Conservation (phyloP, 2,888 invertebrate genomes). For the Idaea biselata region DNA sequence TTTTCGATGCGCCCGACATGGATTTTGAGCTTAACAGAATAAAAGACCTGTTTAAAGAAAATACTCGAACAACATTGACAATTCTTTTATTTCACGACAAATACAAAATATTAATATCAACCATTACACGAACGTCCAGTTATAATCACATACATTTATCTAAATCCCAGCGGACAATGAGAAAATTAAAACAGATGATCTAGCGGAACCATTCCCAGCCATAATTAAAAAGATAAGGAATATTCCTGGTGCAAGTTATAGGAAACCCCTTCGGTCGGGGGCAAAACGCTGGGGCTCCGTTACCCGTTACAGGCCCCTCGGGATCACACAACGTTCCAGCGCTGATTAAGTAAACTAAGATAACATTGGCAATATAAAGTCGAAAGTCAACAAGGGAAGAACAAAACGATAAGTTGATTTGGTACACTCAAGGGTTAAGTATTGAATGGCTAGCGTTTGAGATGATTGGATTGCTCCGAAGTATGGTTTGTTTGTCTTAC, state of each 20-base stretch:
- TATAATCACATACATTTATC: constrained; percentile 37
- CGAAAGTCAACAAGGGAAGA: constrained; percentile 80
- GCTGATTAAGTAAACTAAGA: constrained; percentile 81
- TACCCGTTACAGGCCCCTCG: constrained; percentile 71
- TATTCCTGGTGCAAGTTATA: constrained; percentile 59
- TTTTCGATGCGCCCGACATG: no score
- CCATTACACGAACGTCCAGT: constrained; percentile 7
- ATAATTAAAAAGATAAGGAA: constrained; percentile 81
- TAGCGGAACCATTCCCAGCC: constrained; percentile 63
- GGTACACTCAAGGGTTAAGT: constrained; percentile 74
- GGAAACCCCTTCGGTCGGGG: constrained; percentile 64
- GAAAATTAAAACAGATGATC: constrained; percentile 79
- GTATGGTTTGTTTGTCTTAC: constrained; percentile 62
- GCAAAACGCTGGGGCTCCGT: constrained; percentile 51
- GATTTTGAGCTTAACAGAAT: no score
- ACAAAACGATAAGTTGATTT: constrained; percentile 76
- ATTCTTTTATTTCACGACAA: not conserved
- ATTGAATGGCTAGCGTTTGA: constrained; percentile 73
- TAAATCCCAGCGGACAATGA: constrained; percentile 53
- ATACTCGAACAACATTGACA: not conserved
- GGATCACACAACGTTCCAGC: constrained; percentile 62
- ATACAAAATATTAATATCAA: not conserved
- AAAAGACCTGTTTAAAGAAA: no score
- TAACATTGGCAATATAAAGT: constrained; percentile 74
- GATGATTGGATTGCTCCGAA: constrained; percentile 73